Percentiles rank a stretch among this genome's conserved stretches.
Conservation (phyloP, 2,797 vertebrate species). For the Peromyscus melanophrys region DNA sequence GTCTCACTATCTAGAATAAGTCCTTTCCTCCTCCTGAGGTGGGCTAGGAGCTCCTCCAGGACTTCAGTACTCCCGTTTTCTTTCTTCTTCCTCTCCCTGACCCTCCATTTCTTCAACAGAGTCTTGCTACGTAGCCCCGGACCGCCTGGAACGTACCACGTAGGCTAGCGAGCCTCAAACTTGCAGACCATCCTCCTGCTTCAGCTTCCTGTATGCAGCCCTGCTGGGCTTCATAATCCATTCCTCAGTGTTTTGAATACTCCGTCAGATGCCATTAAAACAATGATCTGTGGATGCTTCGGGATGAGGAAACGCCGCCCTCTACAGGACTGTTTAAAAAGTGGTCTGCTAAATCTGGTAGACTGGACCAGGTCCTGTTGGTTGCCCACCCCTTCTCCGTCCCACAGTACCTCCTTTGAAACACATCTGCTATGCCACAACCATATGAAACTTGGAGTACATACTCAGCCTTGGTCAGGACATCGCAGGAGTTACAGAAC, state of each 20-base stretch:
- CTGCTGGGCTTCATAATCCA: background rate
- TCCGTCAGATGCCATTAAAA: background rate
- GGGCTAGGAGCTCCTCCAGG: background rate
- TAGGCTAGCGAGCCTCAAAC: background rate
- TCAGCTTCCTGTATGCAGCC: background rate
- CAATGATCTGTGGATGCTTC: background rate
- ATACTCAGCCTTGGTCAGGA: background rate
- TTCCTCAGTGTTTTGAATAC: background rate
- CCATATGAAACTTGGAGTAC: background rate
- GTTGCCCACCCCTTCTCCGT: background rate
- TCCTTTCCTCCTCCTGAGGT: background rate
- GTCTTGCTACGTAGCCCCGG: background rate
- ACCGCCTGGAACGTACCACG: background rate
- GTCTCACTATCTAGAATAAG: background rate
- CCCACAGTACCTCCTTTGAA: background rate
- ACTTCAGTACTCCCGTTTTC: too few species aligned
- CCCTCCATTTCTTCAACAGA: background rate
- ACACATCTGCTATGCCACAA: background rate
- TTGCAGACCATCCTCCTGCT: background rate
- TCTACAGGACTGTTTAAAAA: constrained; percentile 66
- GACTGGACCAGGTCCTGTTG: background rate
- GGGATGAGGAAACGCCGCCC: constrained; percentile 54
- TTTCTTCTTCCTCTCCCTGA: too few species aligned
- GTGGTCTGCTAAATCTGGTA: background rate
- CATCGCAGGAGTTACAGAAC: background rate